These are phyloP conservation scores for Nyctereutes procyonoides DNA, from an alignment of 2,113 vertebrate species.

Conservation along the genomic window DNA sequence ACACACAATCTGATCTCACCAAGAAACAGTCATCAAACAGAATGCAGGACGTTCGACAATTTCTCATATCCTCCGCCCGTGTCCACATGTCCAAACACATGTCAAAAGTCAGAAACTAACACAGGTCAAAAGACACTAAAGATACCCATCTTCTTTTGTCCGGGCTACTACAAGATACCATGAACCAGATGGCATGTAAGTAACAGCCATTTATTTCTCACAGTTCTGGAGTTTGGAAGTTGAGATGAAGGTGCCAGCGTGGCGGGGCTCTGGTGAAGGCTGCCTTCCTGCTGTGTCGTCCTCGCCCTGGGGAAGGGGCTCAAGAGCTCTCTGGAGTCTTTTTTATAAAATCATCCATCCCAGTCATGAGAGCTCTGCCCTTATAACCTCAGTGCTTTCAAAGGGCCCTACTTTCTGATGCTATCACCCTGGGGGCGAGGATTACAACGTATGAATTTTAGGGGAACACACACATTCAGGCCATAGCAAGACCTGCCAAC, in stretches of 20 bases:
- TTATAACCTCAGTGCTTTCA: not conserved
- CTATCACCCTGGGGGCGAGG: too few relatives aligned
- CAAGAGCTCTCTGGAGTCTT: not conserved
- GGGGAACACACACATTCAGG: not conserved
- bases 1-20: not conserved
- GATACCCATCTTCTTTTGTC: not conserved
- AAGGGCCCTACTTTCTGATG: not conserved
- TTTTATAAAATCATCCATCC: not conserved
- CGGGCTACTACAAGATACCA: too few relatives aligned
- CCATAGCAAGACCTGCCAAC: too few relatives aligned
- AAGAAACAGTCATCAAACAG: not conserved
- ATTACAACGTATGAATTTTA: not conserved
- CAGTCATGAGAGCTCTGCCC: not conserved
- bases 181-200: not conserved
- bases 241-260: rapidly evolving
- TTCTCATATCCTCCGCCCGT: not conserved
- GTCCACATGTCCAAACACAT: rapidly evolving
- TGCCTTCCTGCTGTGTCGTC: not conserved
- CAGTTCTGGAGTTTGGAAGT: not conserved
- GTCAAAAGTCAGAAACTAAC: not conserved
- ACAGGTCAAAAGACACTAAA: not conserved
- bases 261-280: not conserved
- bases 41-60: not conserved
- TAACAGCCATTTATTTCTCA: not conserved
- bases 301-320: not conserved